Base-by-base conservation (phyloP, 2,113 vertebrate genomes). In the Peromyscus californicus region DNA sequence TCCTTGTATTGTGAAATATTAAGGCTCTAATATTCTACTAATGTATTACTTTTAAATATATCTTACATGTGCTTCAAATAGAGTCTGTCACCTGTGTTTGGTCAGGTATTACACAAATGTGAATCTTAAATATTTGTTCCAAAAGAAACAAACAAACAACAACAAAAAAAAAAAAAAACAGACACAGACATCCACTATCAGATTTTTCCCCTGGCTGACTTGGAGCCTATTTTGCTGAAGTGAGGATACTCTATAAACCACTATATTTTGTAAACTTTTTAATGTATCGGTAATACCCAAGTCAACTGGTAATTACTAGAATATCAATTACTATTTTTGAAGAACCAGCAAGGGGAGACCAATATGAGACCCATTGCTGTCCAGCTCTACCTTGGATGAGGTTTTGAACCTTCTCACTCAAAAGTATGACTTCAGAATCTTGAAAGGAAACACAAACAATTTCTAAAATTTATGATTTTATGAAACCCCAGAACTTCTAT, bases 1-100 rank as follows among this genome's bases (percentile, higher is more conserved):
- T 75, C 92, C 36, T 93, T 97, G 86, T 70, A 80, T 76, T 94
- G 85, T 42, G 33, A 84, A 59, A 85, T 94, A 67, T 95, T 95
- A 70, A 70, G 29, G 65, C 80, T 79, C 95, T 97, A 13, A 87
- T 13, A 57, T 74, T 83, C 96, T 97, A 93, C 84, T 95, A 2
- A 92, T 31, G 51, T 79, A 54, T 22, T 90, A 59, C 48, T 84
- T 0, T 97, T 85, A 61, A 89, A 94, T 72, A 57, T 16, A 54
- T 17, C 42, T 79, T 93, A 7, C 11, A 39, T 92, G 31, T 96
- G 89, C 48, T 17, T 11, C 7, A 29, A 70, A 65, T n/a, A 92
- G 86, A 91, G 1, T 91, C 89, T 96, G n/a, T 9, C 88, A 96
- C 51, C 72, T 93, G 4, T 5, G 95, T 95, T 92, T 91, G 74